A percentile compares a stretch with the other conserved stretches of the same genome.
Evolutionary conservation across 2,797 vertebrate genomes (phyloP).

Genomic region (Phataginus tetradactyla): DNA sequence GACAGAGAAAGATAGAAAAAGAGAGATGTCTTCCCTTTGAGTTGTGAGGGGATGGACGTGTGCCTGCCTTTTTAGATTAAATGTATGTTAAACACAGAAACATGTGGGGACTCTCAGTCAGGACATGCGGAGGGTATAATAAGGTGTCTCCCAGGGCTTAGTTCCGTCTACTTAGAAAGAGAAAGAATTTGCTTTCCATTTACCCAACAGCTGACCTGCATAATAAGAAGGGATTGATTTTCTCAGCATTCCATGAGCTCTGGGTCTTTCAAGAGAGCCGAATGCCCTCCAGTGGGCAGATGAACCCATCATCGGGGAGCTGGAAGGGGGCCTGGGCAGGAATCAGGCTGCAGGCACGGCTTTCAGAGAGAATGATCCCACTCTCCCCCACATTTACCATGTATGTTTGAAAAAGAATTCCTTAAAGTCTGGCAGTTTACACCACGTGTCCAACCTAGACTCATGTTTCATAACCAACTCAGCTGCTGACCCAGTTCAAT

Average conservation of each 20-base stretch:
- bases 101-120: not conserved
- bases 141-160: not conserved
- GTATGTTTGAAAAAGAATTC: not conserved
- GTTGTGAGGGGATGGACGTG: not conserved
- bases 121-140: not conserved
- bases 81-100: not conserved
- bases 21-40: not conserved
- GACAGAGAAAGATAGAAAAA: not conserved
- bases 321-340: not conserved
- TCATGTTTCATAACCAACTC: slow-evolving; percentile 25
- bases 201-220: slow-evolving; percentile 45
- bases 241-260: slow-evolving; percentile 44
- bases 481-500: slow-evolving; percentile 49
- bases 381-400: not conserved
- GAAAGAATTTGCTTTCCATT: slow-evolving; percentile 62
- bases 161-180: slow-evolving; percentile 21
- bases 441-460: slow-evolving; percentile 1
- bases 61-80: not conserved
- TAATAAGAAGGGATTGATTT: slow-evolving; percentile 63
- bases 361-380: slow-evolving; percentile 33
- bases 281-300: not conserved
- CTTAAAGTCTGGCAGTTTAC: slow-evolving; percentile 47
- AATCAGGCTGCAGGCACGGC: not conserved
- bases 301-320: not conserved
- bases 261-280: slow-evolving; percentile 45